phyloP scores from a whole-genome alignment of 2,888 invertebrate species.

The Oxyteleia sp. region DNA sequence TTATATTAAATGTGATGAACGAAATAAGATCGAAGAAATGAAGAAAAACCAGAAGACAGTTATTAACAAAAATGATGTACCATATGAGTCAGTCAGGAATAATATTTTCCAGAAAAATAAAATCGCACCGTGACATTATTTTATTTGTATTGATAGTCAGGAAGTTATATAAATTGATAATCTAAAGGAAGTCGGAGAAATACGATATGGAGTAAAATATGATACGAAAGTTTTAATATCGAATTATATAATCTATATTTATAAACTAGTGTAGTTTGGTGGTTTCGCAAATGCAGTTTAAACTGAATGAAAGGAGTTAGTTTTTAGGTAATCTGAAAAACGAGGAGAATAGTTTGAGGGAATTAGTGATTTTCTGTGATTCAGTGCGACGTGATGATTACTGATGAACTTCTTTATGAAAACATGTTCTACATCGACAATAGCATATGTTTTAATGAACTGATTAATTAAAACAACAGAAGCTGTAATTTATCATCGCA shows the following conservation, averaged over 20 bases:
- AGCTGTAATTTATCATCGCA: constrained; percentile 5
- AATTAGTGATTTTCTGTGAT: neutral
- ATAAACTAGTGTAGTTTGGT: no score
- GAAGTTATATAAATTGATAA: constrained; percentile 31
- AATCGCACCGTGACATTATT: neutral
- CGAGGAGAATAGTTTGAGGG: neutral
- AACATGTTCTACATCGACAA: constrained; percentile 16
- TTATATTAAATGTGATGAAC: constrained; percentile 5
- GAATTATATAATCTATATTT: no score
- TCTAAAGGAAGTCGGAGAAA: constrained; percentile 12
- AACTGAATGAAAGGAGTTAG: no score
- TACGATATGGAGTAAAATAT: constrained; percentile 3
- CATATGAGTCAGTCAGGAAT: neutral
- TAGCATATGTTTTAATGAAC: constrained; percentile 4
- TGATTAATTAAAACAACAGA: constrained; percentile 15
- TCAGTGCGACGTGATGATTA: neutral
- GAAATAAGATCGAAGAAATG: neutral
- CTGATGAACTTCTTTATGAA: neutral
- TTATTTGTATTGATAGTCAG: neutral
- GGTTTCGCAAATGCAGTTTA: no score
- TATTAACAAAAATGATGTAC: neutral
- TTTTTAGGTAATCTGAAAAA: neutral
- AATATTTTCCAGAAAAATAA: neutral
- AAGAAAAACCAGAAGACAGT: neutral
- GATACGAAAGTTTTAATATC: no score